Conservation (phyloP, 2,888 invertebrate genomes). For the Drosophila stalkeri region DNA sequence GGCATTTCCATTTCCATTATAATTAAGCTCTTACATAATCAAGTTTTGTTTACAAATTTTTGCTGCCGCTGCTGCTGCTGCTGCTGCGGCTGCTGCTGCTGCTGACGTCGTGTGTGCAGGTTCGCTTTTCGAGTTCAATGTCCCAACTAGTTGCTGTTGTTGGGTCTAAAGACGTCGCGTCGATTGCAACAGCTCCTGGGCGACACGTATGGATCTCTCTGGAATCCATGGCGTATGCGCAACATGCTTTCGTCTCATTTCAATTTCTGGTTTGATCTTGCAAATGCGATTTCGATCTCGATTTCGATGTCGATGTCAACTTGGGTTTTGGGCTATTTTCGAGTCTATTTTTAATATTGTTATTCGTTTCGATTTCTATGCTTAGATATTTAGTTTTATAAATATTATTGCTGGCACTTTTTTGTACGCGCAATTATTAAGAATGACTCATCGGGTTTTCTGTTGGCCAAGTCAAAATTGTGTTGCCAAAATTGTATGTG, state of each 20-base stretch:
- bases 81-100: constrained; percentile 32
- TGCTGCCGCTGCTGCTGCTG: constrained; percentile 29
- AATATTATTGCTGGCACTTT: constrained; percentile 58
- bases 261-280: constrained; percentile 36
- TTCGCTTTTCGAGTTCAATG: constrained; percentile 78
- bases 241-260: constrained; percentile 33
- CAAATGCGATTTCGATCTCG: constrained; percentile 20
- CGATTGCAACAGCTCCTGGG: constrained; percentile 76
- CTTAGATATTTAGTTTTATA: constrained; percentile 58
- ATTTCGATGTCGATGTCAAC: constrained; percentile 8
- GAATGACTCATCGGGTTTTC: constrained; percentile 76
- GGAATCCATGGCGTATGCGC: constrained; percentile 69
- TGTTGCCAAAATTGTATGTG: constrained; percentile 62
- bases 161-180: constrained; percentile 29
- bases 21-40: constrained; percentile 76
- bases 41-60: constrained; percentile 77
- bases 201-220: constrained; percentile 71
- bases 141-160: constrained; percentile 60
- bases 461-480: constrained; percentile 57
- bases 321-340: constrained; percentile 29
- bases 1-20: constrained; percentile 78
- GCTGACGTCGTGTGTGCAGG: constrained; percentile 51
- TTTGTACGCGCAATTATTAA: constrained; percentile 73
- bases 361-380: constrained; percentile 49
- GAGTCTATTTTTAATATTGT: constrained; percentile 21